Conservation (phyloP, 1,140 invertebrate species). For the Sesamia nonagrioides region DNA sequence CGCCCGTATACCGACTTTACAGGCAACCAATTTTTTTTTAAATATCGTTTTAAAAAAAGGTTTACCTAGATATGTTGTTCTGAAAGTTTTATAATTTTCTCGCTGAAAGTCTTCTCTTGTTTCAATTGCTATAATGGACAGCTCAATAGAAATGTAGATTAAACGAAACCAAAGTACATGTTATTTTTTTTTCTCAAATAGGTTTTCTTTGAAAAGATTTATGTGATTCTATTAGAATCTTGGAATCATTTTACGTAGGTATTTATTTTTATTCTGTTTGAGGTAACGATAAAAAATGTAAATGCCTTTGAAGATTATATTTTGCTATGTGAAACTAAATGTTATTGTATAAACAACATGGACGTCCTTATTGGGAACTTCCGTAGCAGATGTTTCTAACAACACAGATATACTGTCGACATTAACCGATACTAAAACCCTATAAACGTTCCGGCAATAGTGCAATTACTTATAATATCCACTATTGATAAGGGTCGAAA, state of each 20-base stretch:
- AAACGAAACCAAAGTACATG: slow-evolving; percentile 16
- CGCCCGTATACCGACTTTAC: too few relatives aligned
- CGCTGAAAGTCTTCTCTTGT: slow-evolving; percentile 16
- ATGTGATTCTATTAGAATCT: slow-evolving; percentile 8
- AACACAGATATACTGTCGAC: slow-evolving; percentile 9
- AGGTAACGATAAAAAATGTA: not conserved
- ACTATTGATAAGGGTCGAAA: slow-evolving; percentile 62
- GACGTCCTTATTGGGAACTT: slow-evolving; percentile 37
- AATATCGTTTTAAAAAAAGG: not conserved
- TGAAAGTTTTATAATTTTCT: slow-evolving; percentile 11
- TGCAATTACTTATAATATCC: slow-evolving; percentile 54
- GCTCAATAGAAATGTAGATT: slow-evolving; percentile 20
- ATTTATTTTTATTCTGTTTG: not conserved
- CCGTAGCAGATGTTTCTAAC: slow-evolving; percentile 32
- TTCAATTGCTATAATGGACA: slow-evolving; percentile 21
- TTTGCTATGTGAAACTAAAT: slow-evolving; percentile 9
- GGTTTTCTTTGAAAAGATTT: slow-evolving; percentile 5
- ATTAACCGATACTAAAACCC: slow-evolving; percentile 14
- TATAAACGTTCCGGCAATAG: slow-evolving; percentile 35
- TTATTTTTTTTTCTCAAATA: slow-evolving; percentile 14
- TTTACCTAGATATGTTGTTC: slow-evolving; percentile 2
- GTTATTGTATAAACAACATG: not conserved
- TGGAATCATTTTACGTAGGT: not conserved
- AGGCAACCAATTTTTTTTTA: too few relatives aligned
- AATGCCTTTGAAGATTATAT: not conserved